These are phyloP conservation scores for Cotesia typhae DNA, from an alignment of 1,140 invertebrate genomes.

Conservation along the genomic window DNA sequence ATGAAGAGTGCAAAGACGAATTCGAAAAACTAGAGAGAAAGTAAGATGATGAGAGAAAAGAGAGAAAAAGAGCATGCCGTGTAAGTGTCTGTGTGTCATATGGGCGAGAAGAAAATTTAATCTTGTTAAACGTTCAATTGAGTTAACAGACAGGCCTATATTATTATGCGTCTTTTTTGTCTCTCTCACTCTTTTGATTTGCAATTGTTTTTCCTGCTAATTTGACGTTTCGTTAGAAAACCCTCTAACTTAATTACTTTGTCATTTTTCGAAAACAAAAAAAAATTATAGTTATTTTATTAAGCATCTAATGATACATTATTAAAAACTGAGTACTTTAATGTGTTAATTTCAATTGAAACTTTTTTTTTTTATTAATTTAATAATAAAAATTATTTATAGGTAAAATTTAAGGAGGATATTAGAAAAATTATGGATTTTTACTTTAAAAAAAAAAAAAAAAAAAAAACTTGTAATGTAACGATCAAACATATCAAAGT, in stretches of 20 bases:
- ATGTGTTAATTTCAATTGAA: too few species aligned
- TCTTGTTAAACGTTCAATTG: constrained; percentile 25
- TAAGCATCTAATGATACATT: too few species aligned
- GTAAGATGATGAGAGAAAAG: background rate
- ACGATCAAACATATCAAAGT: constrained; percentile 23
- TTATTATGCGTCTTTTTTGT: background rate
- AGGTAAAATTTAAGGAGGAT: background rate
- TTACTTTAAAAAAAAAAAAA: background rate
- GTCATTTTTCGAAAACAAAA: too few species aligned
- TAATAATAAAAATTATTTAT: too few species aligned
- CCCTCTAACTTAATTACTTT: too few species aligned
- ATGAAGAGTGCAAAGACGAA: constrained; percentile 6
- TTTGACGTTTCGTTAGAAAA: too few species aligned
- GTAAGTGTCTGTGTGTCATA: background rate
- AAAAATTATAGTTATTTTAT: too few species aligned
- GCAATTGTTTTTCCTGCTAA: background rate
- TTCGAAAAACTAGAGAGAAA: background rate
- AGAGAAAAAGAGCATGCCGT: too few species aligned
- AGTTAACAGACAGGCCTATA: constrained; percentile 14
- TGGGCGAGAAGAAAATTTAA: constrained; percentile 25
- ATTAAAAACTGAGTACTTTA: too few species aligned
- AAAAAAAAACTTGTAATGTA: background rate
- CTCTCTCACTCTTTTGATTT: background rate
- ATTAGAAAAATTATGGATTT: background rate
- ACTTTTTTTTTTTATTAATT: too few species aligned